Base-by-base conservation (phyloP, 2,113 vertebrate genomes). In the Xerus inauris region DNA sequence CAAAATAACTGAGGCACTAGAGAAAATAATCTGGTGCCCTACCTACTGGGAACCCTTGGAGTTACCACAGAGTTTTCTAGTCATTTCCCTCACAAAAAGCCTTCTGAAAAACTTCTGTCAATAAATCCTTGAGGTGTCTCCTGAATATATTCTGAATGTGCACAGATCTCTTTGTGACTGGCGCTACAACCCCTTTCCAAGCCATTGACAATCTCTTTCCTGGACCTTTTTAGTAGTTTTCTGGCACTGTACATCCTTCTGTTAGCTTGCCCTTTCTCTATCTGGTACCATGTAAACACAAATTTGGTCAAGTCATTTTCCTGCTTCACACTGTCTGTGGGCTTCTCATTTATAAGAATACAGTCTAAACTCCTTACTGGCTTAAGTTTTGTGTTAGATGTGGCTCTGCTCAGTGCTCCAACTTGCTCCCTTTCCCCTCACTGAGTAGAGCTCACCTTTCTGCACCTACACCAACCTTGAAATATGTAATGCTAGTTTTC, bases 331-430 rank as follows among this genome's bases (percentile, higher is more conserved):
- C 28, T 28, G 40, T 64, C 22, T 5, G 8, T 1, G 42, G 38
- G 73, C 14, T 45, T 83, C n/a, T 32, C 45, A 32, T 87, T 72
- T 71, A 40, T 5, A 1, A 69, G 45, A 71, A 26, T 0, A 6
- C 20, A 51, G 20, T 7, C 32, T 17, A 22, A 47, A 40, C 9
- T 17, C 24, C 47, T 64, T 11, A 5, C 49, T 22, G 32, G n/a
- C 1, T 30, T 3, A 14, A n/a, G 40, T 8, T 3, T 28, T 6
- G 22, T 26, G 0, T 5, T 38, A 6, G n/a, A 30, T 8, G 8
- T 47, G 42, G 26, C 38, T 85, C 72, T 69, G 57, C 40, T 47
- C 28, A 69, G 13, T 0, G 2, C 40, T 38, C 49, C 7, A 16
- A 51, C 12, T 57, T 17, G 5, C 19, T 11, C 38, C 32, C 19